Evolutionary conservation across 2,797 vertebrate genomes (phyloP), one percentile per base, ranked within the genome.

Genomic region (Fistularia commersonii): DNA sequence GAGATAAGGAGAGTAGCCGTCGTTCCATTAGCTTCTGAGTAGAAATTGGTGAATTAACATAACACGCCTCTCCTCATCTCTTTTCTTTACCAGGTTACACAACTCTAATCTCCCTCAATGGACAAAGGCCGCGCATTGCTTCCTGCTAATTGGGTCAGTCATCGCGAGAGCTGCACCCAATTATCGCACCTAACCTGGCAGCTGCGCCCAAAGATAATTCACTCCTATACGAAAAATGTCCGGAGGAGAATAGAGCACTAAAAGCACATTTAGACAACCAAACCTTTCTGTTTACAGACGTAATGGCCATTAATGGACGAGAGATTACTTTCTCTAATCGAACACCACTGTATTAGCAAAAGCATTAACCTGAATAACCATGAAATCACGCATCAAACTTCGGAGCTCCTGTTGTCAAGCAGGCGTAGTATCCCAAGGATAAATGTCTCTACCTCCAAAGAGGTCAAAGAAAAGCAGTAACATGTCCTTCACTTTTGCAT

Each of bases 111-210:
- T 66, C 51, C 66, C 55, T 62, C 37, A 8, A 51, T 47, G 79
- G 77, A 85, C 86, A 86, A 87, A 87, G 80, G 63, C 42, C 39
- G 56, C 48, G 50, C 62, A 49, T 7, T 51, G 71, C 65, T 65
- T 32, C 53, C 39, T 33, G 57, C 42, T 81, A 78, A 81, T 84
- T 81, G 76, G 67, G 78, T 80, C 63, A 50, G 76, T 75, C 76
- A 79, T 76, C 74, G 68, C 64, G 66, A 81, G 72, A 83, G 70
- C 69, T 43, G 49, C 10, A 53, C 64, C 51, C 75, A 81, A 81
- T 79, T 78, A 82, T 74, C 57, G 33, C 76, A 81, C 64, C 72
- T 66, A 13, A 45, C 46, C 60, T 6, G 41, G 51, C 72, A 69
- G 58, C 76, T 72, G 74, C 42, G 34, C 54, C 49, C 59, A 8